Evolutionary conservation across 30 jellyfish, hydroid and myxozoan genomes (phyloP), one percentile per base, ranked within the genome.

Genomic region (Aurelia sp.): DNA sequence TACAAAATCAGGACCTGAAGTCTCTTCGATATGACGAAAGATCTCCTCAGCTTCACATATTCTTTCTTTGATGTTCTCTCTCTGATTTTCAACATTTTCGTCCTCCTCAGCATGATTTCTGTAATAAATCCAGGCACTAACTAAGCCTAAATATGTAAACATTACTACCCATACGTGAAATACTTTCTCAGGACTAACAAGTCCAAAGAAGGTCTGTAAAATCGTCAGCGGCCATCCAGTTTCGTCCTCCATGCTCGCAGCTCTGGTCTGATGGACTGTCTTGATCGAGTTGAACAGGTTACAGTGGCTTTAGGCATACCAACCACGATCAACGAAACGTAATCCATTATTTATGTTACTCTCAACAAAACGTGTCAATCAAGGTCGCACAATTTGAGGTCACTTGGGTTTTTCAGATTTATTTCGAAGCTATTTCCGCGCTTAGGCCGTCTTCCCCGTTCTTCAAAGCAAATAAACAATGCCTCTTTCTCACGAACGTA

Each of bases 101-200:
- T 78, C 88, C 4, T 60, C 74, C 12, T 74, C 78, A 5, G 79
- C 93, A 60, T 65, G 90, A 27, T 76, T 78, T 64, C 86, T 72
- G 57, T 67, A 67, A 67, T 74, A 70, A 27, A 78, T 74, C 89
- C 89, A 86, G 5, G 90, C 96, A 74, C 77, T 89, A 16, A 53
- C 96, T 51, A 86, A 66, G 52, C 90, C 96, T 17, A 78, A 72
- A 75, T 86, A 76, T 51, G 89, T 86, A 57, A 78, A 68, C 89
- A 86, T 76, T 55, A 76, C 58, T 21, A 79, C 81, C 90, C 90
- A 76, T 63, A 78, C 38, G 60, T 86, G 90, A 72, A 66, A 76
- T 0, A 63, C 85, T 22, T 65, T 60, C 38, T 57, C 81, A 10
- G 69, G 62, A 53, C 76, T 72, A 4, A 84, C 19, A 20, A 60